Base-by-base conservation (phyloP, 2,888 invertebrate species). In the Beris morrisii region DNA sequence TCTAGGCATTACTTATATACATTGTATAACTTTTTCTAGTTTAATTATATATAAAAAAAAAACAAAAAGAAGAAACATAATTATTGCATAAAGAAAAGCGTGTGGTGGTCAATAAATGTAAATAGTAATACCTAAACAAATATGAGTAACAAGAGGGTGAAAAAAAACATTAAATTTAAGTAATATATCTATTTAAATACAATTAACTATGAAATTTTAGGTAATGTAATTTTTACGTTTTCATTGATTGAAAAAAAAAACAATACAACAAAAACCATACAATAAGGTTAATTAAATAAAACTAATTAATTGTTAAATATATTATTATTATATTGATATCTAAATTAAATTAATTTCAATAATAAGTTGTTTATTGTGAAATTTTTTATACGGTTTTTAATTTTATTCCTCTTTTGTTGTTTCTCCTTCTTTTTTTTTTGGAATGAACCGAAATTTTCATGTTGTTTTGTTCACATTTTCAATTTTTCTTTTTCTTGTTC, bases 151-250 rank as follows among this genome's bases (percentile, higher is more conserved):
- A 48, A 64, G 38, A 38, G 1, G 38, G 4, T 11, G 22, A 52
- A 32, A 54, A 64, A 55, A 57, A 59, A 66, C 63, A 64, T 43
- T 66, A 70, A 69, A 58, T 65, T 43, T 69, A 65, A 61, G 57
- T 64, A 67, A 65, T 44, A 56, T 65, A 64, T 68, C 63, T 70
- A 70, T 68, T 70, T 63, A 67, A 46, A 63, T 44, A 53, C 30
- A 56, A 67, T 31, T 28, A 28, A 61, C 64, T 54, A 65, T 68
- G 53, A 66, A 64, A 64, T 9, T 53, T 28, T 63, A 66, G 55
- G 64, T 28, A 66, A 57, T 44, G 30, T 44, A 30, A 53, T 53
- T 53, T 53, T 53, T 53, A 38, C 9, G 61, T 61, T 61, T 61
- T 61, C 50, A 61, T 61, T 61, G 52, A 61, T 61, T 61, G 32